phyloP scores from a whole-genome alignment of 2,797 vertebrate genomes.

The Trichosurus vulpecula region DNA sequence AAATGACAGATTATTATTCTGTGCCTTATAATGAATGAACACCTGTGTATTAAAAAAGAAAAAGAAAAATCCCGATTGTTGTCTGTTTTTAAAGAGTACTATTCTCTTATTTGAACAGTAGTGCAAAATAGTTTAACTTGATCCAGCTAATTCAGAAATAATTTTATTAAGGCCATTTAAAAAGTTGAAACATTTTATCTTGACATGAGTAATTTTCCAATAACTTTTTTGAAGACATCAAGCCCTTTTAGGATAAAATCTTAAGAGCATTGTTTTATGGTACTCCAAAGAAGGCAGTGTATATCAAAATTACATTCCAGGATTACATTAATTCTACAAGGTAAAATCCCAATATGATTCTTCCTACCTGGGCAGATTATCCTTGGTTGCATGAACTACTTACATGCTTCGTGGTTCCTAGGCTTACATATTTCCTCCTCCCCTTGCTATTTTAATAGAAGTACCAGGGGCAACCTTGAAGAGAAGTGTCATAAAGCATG shows the following conservation, averaged over 20 bases:
- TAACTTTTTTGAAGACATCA: background rate
- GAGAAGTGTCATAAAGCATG: background rate
- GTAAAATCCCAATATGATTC: background rate
- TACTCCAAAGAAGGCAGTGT: background rate
- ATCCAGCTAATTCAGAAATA: background rate
- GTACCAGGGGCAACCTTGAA: background rate
- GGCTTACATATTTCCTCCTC: background rate
- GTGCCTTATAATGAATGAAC: background rate
- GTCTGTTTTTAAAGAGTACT: background rate
- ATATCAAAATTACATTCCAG: background rate
- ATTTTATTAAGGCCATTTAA: constrained; percentile 8
- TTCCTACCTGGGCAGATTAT: background rate
- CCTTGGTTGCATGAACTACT: background rate
- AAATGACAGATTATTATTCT: background rate
- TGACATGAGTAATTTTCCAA: background rate
- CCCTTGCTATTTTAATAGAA: background rate
- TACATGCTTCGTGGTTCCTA: background rate
- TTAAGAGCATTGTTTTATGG: background rate
- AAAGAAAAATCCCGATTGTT: constrained; percentile 12
- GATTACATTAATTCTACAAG: background rate
- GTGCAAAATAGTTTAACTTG: background rate
- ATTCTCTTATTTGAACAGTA: background rate
- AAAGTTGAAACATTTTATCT: background rate
- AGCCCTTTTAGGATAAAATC: background rate
- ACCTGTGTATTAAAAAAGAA: background rate